phyloP scores from a whole-genome alignment of 2,113 vertebrate species.

The Saguinus midas region DNA sequence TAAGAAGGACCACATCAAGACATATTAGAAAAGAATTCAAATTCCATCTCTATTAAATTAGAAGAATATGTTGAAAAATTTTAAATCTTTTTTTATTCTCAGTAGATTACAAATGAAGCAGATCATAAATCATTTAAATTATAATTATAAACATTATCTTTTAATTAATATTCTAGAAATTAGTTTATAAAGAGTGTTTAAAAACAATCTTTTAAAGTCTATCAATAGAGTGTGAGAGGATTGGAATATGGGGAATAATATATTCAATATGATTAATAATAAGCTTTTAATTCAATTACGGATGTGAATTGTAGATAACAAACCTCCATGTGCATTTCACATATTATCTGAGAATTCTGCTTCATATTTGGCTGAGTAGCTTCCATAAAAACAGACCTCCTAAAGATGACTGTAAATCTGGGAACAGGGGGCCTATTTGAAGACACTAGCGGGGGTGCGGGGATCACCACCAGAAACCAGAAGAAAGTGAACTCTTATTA shows the following conservation, averaged over 20 bases:
- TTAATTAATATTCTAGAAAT: constrained; percentile 64
- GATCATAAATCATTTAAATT: constrained; percentile 57
- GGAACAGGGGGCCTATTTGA: neutral
- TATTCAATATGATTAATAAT: constrained; percentile 56
- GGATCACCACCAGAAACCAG: neutral
- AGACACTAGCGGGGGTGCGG: neutral
- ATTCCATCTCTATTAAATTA: constrained; percentile 6
- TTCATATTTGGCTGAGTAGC: constrained; percentile 12
- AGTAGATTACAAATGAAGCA: constrained; percentile 46
- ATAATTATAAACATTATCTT: constrained; percentile 54
- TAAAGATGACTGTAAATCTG: neutral
- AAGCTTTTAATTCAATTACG: constrained; percentile 61
- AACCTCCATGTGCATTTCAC: constrained; percentile 31
- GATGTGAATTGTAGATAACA: constrained; percentile 53
- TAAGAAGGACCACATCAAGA: neutral
- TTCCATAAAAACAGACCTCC: neutral
- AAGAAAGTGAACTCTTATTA: neutral
- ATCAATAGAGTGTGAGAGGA: neutral
- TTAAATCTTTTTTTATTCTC: constrained; percentile 47
- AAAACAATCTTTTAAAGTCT: constrained; percentile 56
- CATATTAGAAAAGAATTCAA: neutral
- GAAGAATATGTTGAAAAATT: constrained; percentile 35
- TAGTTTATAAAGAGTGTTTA: constrained; percentile 54
- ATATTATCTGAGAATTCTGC: constrained; percentile 19
- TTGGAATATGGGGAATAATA: constrained; percentile 46